Base-by-base conservation (phyloP, 2,888 invertebrate species). In the Micropterix aruncella region DNA sequence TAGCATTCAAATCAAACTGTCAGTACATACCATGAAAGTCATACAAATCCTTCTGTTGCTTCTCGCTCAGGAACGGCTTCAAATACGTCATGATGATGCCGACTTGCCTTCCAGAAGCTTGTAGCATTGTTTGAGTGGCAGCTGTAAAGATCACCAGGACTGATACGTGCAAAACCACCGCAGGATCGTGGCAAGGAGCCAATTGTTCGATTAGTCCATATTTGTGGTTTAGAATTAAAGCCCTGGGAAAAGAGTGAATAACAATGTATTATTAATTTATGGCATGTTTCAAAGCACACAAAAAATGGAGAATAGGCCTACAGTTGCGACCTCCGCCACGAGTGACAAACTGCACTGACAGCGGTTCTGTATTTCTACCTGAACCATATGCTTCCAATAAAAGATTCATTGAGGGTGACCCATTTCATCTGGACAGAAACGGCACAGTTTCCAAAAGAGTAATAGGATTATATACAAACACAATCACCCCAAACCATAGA, bases 91-190 rank as follows among this genome's bases (percentile, higher is more conserved):
- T 70, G 51, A 96, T 76, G 15, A 80, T 71, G 1, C 91, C 82
- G 9, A 97, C 91, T 66, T 92, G 92, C 60, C 90, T 81, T 0
- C 97, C 97, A 18, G 95, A 94, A 12, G 92, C 92, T 62, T 95
- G 91, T 18, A 96, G 58, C 70, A 92, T 86, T 52, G 74, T 79
- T 54, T 89, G 86, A 1, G 87, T 88, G 2, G 80, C 71, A 7
- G 79, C 77, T 42, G 87, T 87, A 57, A 91, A 93, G 44, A 94
- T 74, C 38, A 91, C 73, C 48, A 90, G 67, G 1, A 78, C 77
- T 0, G 82, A 77, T 44, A 92, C 66, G 61, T 92, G 91, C 39
- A 94, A 65, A 42, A 80, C 74, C 27, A 90, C 60, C 0, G 91
- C 87, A 12, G 88, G 80, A 55, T 92, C 90, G 37, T 77, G 74